These are phyloP conservation scores for Leptinotarsa undecemlineata DNA, from an alignment of 1,140 invertebrate species.

Conservation along the genomic window DNA sequence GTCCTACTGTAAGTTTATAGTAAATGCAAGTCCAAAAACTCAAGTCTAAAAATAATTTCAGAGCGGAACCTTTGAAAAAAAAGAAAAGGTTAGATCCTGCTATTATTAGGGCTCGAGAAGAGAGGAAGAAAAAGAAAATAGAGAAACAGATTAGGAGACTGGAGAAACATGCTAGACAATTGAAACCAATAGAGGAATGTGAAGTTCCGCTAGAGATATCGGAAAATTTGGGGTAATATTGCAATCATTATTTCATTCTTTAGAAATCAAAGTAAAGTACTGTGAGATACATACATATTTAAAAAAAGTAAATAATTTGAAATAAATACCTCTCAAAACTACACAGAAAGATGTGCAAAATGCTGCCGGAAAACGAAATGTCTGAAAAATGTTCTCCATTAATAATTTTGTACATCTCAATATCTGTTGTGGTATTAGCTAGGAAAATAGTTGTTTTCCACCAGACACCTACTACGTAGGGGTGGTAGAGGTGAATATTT, in stretches of 20 bases:
- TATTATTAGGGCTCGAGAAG: conserved; percentile 76
- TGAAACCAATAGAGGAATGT: conserved; percentile 82
- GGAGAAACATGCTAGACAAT: conserved; percentile 73
- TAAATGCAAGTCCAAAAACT: background rate
- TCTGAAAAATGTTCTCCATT: too few species aligned
- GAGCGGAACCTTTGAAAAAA: conserved; percentile 84
- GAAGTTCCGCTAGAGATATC: conserved; percentile 70
- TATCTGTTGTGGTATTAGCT: background rate
- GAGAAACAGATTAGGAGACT: conserved; percentile 81
- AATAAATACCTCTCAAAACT: background rate
- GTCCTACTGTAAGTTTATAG: conserved; percentile 17
- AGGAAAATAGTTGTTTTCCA: conserved; percentile 10
- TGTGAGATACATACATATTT: background rate
- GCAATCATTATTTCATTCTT: too few species aligned
- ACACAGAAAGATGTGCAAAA: too few species aligned
- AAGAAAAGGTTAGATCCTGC: conserved; percentile 84
- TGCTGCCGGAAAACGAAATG: too few species aligned
- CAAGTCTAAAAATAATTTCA: conserved; percentile 45
- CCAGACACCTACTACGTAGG: too few species aligned
- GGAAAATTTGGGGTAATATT: conserved; percentile 66
- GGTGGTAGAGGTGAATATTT: too few species aligned
- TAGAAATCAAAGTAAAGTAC: too few species aligned
- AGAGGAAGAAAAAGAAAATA: conserved; percentile 76
- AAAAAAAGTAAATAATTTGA: background rate
- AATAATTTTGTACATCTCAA: background rate